Evolutionary conservation across 1,140 invertebrate genomes (phyloP).

Genomic region (Ptiloglossa arizonensis): DNA sequence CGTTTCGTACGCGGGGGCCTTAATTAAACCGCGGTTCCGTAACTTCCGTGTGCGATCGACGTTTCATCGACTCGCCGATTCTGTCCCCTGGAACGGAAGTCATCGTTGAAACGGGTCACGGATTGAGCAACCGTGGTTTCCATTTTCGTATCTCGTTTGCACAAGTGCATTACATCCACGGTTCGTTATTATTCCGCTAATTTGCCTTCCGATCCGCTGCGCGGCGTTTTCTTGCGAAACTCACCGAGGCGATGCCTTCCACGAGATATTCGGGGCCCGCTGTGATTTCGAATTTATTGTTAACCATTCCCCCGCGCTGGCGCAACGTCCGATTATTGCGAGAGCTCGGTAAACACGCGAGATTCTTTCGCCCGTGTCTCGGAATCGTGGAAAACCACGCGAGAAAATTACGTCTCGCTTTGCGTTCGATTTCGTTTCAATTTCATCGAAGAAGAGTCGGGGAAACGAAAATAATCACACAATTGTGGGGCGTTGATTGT

Average conservation of each 20-base stretch:
- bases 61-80: background rate
- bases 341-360: background rate
- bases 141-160: conserved; percentile 29
- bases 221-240: conserved; percentile 21
- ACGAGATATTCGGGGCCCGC: conserved; percentile 31
- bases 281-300: conserved; percentile 44
- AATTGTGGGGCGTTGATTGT: no score
- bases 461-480: no score
- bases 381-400: no score
- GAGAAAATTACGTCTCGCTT: no score
- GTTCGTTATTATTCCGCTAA: conserved; percentile 48
- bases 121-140: conserved; percentile 13
- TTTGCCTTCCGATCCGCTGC: conserved; percentile 19
- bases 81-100: background rate
- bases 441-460: no score
- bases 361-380: no score
- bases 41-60: conserved; percentile 8
- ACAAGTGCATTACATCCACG: conserved; percentile 13
- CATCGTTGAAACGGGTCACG: background rate
- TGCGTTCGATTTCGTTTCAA: no score
- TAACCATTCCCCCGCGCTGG: background rate
- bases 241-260: conserved; percentile 19
- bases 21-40: background rate
- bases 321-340: conserved; percentile 34
- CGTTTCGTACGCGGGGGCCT: background rate